Conservation (phyloP, 2,113 vertebrate species). For the Cheirogaleus medius region DNA sequence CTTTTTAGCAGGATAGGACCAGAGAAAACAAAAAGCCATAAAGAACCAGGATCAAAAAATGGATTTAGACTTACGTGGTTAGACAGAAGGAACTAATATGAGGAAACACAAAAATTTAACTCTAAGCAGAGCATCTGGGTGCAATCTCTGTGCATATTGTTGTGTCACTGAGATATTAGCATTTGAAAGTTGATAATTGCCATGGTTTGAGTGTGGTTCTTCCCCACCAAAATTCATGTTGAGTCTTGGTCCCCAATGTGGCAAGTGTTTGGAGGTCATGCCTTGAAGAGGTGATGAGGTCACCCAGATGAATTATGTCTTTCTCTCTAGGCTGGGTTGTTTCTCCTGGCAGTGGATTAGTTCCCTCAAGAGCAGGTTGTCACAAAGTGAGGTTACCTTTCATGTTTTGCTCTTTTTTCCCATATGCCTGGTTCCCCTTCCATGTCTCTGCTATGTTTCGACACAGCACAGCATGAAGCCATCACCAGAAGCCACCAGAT, state of each 20-base stretch:
- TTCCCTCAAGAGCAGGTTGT: background rate
- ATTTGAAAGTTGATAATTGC: background rate
- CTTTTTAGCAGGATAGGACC: background rate
- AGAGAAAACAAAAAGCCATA: background rate
- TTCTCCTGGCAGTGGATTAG: background rate
- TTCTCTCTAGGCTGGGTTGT: background rate
- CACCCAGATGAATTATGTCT: background rate
- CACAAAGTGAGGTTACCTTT: background rate
- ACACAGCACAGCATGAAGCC: background rate
- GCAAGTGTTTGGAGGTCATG: background rate
- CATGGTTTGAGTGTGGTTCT: background rate
- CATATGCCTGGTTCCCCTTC: background rate
- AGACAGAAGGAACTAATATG: background rate
- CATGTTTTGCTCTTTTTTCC: background rate
- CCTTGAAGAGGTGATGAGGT: background rate
- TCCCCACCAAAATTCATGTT: background rate
- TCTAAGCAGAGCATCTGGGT: background rate
- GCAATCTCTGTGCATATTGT: accelerated
- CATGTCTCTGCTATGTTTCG: background rate
- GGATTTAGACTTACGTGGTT: background rate
- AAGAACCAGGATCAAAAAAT: background rate
- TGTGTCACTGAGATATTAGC: background rate
- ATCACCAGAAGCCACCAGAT: background rate
- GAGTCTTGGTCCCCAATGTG: background rate
- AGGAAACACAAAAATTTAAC: background rate